These are phyloP conservation scores for Menura novaehollandiae DNA, from an alignment of 2,113 vertebrate species.

Conservation along the genomic window DNA sequence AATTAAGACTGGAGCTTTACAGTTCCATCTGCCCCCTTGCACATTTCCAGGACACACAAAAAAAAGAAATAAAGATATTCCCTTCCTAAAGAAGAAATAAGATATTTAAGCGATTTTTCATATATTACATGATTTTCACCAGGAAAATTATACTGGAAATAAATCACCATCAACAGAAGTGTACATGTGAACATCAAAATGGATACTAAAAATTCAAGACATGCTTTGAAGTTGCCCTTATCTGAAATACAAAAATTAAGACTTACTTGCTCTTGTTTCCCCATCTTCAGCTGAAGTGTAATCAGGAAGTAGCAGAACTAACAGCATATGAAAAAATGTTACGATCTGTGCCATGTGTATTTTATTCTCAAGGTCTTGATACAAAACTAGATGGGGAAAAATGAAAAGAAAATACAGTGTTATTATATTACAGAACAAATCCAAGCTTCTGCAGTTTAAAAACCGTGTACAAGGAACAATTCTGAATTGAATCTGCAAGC, in stretches of 20 bases:
- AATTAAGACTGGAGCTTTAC: not conserved
- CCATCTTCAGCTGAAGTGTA: constrained; percentile 83
- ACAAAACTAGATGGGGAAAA: constrained; percentile 22
- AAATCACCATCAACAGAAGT: not conserved
- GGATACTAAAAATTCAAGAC: not conserved
- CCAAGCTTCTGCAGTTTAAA: not conserved
- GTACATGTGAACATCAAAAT: not conserved
- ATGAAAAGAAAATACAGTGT: not conserved
- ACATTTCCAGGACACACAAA: not conserved
- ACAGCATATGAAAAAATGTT: constrained; percentile 72
- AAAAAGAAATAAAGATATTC: not conserved
- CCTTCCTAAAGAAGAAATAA: not conserved
- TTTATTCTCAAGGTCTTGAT: constrained; percentile 22
- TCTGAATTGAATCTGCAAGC: not conserved
- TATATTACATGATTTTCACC: not conserved
- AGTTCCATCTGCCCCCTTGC: not conserved
- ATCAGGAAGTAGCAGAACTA: constrained; percentile 76
- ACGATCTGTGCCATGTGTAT: constrained; percentile 60
- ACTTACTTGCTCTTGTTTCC: constrained; percentile 94
- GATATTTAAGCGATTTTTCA: not conserved
- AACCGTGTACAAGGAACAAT: not conserved
- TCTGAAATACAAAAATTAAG: constrained; percentile 17
- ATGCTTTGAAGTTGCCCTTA: not conserved
- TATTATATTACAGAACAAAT: not conserved
- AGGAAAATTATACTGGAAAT: not conserved